Conservation (phyloP, 1,140 invertebrate genomes). For the Chymomyza costata region DNA sequence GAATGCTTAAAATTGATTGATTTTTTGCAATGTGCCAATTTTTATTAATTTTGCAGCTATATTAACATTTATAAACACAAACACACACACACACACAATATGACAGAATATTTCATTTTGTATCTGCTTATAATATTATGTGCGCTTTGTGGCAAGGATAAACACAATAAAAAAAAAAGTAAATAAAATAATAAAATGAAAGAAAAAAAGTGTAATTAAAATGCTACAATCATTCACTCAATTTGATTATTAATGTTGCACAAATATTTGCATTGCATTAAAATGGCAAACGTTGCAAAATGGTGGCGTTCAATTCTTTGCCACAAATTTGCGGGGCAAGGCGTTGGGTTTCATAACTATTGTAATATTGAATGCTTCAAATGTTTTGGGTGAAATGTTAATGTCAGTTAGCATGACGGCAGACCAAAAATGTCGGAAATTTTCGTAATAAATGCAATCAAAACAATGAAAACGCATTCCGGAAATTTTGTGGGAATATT, state of each 20-base stretch:
- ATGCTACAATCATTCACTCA: slow-evolving; percentile 8
- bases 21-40: too few relatives aligned
- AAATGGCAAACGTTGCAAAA: slow-evolving; percentile 43
- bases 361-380: slow-evolving; percentile 19
- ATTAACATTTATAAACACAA: too few relatives aligned
- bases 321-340: too few relatives aligned
- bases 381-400: slow-evolving; percentile 19
- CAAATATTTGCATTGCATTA: slow-evolving; percentile 62
- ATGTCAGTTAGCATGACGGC: slow-evolving; percentile 5
- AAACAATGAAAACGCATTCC: slow-evolving; percentile 40
- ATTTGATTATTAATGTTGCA: slow-evolving; percentile 53
- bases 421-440: slow-evolving; percentile 14
- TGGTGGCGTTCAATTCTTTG: too few relatives aligned
- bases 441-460: slow-evolving; percentile 26
- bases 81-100: too few relatives aligned
- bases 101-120: too few relatives aligned
- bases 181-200: slow-evolving; percentile 12
- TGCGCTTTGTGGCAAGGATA: too few relatives aligned
- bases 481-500: slow-evolving; percentile 28
- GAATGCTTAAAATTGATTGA: too few relatives aligned
- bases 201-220: slow-evolving; percentile 38
- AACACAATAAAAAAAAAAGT: too few relatives aligned
- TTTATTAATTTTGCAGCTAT: too few relatives aligned
- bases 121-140: too few relatives aligned
- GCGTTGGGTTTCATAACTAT: too few relatives aligned